These are phyloP conservation scores for Rhabdophis nuchalis DNA, from an alignment of 2,797 vertebrate genomes.

Conservation along the genomic window DNA sequence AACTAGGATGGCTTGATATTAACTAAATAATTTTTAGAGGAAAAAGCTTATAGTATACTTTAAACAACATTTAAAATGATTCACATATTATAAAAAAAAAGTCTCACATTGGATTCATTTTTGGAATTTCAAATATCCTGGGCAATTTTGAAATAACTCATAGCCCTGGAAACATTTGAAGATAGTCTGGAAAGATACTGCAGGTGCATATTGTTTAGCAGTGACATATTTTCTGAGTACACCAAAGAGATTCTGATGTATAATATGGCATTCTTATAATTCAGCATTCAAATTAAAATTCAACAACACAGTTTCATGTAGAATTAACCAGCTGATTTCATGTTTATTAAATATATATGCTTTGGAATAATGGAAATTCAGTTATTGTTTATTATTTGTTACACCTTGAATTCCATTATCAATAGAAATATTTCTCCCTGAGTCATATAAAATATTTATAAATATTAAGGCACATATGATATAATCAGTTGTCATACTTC, in stretches of 20 bases:
- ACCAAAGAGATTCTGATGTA: neutral
- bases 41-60: neutral
- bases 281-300: neutral
- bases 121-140: neutral
- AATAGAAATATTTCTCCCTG: conserved; percentile 12
- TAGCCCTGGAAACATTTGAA: conserved; percentile 5
- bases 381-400: conserved; percentile 18
- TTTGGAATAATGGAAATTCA: neutral
- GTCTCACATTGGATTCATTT: neutral
- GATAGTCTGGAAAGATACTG: neutral
- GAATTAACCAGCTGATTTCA: neutral
- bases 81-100: neutral
- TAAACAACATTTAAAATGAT: neutral
- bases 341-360: neutral
- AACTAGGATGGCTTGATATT: neutral
- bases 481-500: conserved; percentile 20
- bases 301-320: neutral
- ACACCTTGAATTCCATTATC: conserved; percentile 7
- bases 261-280: neutral
- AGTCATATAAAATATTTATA: neutral
- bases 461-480: neutral
- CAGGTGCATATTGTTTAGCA: neutral
- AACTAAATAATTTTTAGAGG: neutral
- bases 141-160: neutral
- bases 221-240: neutral